A percentile compares a stretch with the other conserved stretches of the same genome.
Evolutionary conservation across 2,113 vertebrate species (phyloP).

Genomic region (Eudorcas thomsonii): DNA sequence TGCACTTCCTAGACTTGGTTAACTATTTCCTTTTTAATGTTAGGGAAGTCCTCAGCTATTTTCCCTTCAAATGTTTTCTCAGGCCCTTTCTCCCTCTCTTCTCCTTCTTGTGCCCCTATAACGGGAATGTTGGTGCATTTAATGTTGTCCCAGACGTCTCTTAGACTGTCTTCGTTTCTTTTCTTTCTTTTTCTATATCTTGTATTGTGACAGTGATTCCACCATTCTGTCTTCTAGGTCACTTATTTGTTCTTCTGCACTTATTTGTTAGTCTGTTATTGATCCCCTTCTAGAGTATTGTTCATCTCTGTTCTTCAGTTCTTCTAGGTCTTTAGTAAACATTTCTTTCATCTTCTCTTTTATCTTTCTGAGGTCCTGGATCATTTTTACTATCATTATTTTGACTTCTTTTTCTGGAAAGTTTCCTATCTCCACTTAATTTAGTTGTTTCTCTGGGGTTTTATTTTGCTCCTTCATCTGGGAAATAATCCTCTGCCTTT

Average conservation of each 20-base stretch:
- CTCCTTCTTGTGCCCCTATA: background rate
- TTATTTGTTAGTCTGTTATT: background rate
- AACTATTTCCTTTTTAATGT: background rate
- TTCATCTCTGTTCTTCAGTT: background rate
- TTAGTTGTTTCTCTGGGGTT: background rate
- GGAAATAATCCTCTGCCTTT: background rate
- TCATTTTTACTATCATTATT: background rate
- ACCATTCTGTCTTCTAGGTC: background rate
- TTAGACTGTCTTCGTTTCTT: background rate
- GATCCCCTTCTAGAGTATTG: background rate
- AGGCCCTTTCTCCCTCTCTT: background rate
- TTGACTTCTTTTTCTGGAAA: background rate
- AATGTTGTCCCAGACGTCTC: background rate
- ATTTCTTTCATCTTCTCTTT: background rate
- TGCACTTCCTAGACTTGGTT: background rate
- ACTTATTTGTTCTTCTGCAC: background rate
- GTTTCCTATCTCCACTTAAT: background rate
- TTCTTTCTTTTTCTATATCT: background rate
- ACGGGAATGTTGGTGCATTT: background rate
- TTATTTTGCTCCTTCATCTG: background rate
- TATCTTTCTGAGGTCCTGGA: background rate
- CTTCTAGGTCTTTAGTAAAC: background rate
- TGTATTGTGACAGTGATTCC: background rate
- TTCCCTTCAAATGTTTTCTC: background rate
- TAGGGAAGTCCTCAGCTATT: background rate